Evolutionary conservation across 2,797 vertebrate species (phyloP).

Genomic region (Oceanodroma leucorhoa): DNA sequence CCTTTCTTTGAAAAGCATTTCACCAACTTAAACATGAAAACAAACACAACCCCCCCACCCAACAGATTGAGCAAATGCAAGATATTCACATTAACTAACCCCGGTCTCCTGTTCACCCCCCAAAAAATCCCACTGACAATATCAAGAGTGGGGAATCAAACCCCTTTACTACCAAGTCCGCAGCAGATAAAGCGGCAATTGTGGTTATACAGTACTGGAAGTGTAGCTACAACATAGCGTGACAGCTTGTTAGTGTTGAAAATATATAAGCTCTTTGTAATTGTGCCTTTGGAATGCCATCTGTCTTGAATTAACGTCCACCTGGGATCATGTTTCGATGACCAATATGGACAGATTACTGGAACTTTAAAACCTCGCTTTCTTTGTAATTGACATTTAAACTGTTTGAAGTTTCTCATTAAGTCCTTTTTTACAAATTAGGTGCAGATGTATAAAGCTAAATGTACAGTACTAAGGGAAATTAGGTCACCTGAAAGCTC

Average conservation of each 20-base stretch:
- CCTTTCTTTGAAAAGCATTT: neutral
- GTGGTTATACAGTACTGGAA: slow-evolving; percentile 56
- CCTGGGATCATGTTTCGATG: slow-evolving; percentile 88
- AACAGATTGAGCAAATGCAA: neutral
- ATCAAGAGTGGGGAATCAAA: slow-evolving; percentile 10
- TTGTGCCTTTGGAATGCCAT: slow-evolving; percentile 90
- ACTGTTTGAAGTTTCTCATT: slow-evolving; percentile 90
- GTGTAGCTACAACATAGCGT: slow-evolving; percentile 64
- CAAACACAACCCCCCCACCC: rapidly evolving
- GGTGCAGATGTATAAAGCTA: slow-evolving; percentile 84
- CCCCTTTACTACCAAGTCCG: neutral
- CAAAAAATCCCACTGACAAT: neutral
- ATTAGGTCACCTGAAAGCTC: slow-evolving; percentile 77
- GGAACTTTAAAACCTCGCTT: slow-evolving; percentile 84
- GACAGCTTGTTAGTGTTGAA: slow-evolving; percentile 86
- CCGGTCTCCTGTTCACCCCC: neutral
- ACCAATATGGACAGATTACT: slow-evolving; percentile 86
- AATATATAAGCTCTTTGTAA: slow-evolving; percentile 86
- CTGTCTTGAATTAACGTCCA: slow-evolving; percentile 90
- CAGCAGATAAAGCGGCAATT: slow-evolving; percentile 51
- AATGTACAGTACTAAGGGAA: slow-evolving; percentile 77
- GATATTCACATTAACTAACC: neutral
- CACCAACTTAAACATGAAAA: neutral
- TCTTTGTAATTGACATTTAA: slow-evolving; percentile 89
- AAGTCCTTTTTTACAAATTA: slow-evolving; percentile 84